Evolutionary conservation across 2,797 vertebrate species (phyloP).

Genomic region (Chiloscyllium punctatum): DNA sequence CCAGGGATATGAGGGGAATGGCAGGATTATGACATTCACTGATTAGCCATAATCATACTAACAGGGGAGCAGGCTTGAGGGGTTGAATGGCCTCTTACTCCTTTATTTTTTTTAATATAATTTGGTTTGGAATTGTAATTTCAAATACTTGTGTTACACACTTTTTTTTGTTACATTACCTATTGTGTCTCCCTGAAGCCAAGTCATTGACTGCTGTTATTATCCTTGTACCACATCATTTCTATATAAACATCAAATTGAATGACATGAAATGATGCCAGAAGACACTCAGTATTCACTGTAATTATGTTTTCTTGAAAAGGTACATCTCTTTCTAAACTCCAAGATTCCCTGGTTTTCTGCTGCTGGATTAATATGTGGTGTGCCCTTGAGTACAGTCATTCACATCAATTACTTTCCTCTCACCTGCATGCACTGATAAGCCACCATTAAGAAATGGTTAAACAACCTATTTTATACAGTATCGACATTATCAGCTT

Average conservation of each 20-base stretch:
- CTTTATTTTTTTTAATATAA: too few relatives aligned
- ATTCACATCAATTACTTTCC: neutral
- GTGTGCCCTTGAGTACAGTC: neutral
- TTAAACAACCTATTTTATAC: neutral
- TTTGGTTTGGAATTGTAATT: neutral
- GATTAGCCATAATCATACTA: too few relatives aligned
- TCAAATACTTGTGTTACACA: neutral
- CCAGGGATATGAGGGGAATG: too few relatives aligned
- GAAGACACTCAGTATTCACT: neutral
- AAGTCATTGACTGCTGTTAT: neutral
- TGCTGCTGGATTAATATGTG: neutral
- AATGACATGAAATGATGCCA: neutral
- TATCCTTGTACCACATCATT: neutral
- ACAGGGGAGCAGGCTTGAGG: too few relatives aligned
- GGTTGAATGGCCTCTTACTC: too few relatives aligned
- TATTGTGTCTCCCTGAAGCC: neutral
- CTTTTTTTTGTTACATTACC: neutral
- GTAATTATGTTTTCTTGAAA: neutral
- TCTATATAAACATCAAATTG: neutral
- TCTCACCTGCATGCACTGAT: neutral
- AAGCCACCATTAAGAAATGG: neutral
- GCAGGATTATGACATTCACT: too few relatives aligned
- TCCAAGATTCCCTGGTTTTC: neutral
- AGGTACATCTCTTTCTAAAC: neutral
- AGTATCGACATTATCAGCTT: neutral